Percentiles rank a stretch among this genome's conserved stretches.
Evolutionary conservation across 2,797 vertebrate species (phyloP).

Genomic region (Macrochelys suwanniensis): DNA sequence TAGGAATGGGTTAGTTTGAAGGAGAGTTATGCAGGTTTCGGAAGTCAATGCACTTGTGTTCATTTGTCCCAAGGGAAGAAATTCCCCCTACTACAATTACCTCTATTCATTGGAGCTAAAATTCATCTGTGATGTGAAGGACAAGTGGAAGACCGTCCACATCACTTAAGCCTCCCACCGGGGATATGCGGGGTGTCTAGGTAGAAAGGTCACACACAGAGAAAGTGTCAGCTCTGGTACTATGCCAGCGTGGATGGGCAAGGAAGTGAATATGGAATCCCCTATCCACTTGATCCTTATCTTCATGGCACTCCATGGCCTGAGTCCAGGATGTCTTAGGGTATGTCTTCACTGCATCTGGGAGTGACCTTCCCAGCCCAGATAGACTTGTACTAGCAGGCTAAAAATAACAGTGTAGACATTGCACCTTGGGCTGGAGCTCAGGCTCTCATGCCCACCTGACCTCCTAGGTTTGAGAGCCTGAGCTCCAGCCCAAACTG

Average conservation of each 20-base stretch:
- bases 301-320: no score
- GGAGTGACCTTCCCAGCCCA: no score
- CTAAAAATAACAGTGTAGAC: no score
- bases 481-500: no score
- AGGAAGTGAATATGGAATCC: neutral
- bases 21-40: neutral
- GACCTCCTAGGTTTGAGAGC: no score
- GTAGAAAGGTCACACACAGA: neutral
- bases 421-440: no score
- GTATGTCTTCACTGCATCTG: no score
- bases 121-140: neutral
- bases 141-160: neutral
- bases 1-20: neutral
- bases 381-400: no score
- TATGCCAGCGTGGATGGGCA: neutral
- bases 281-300: neutral
- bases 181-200: neutral
- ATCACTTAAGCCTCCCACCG: neutral
- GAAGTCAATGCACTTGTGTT: neutral
- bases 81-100: neutral
- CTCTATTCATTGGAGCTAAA: neutral
- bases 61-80: neutral
- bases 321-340: no score
- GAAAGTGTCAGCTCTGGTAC: neutral
- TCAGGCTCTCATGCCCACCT: no score